Base-by-base conservation (phyloP, 2,888 invertebrate species). In the Eledona agricola region DNA sequence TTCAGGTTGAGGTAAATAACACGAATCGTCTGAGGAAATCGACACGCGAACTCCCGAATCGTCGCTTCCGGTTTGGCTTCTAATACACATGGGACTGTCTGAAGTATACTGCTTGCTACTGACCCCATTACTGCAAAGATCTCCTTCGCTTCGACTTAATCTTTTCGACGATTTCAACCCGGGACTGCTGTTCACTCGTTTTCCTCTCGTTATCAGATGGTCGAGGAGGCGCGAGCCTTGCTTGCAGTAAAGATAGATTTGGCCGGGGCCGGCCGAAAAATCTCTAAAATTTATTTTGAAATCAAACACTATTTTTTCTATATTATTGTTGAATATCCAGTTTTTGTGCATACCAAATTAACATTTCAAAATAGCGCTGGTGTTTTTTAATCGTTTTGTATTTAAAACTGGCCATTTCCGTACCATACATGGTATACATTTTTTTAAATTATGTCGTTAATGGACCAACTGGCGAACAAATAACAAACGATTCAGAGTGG, bases 71-170 rank as follows among this genome's bases (percentile, higher is more conserved):
- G 65, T 64, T 32, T 71, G 70, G 49, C 73, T 72, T 20, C 72
- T 59, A 9, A 70, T 66, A 58, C 69, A 72, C 28, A 71, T 59
- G 0, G 72, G 72, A 43, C 72, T 73, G 11, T 70, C 68, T 1
- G 67, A 62, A 9, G 61, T 57, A 46, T 60, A 64, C 1, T 61
- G 50, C 9, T 65, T 64, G 7, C 47, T 40, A 26, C 32, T 54
- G 11, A 58, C 60, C n/a, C 57, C 52, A 19, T 53, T 60, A 42
- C 63, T 60, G 40, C 65, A 70, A 23, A 81, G 64, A 63, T 81
- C 81, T 4, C 80, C 79, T 62, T 81, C 80, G 57, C 81, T 80
- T 17, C 80, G 72, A 63, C 81, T 80, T 53, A 80, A 68, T 45
- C 79, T 62, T 40, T 75, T 67, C 10, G 70, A 62, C 3, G 65